phyloP scores from a whole-genome alignment of 2,888 invertebrate genomes.

The Tipula confusa region DNA sequence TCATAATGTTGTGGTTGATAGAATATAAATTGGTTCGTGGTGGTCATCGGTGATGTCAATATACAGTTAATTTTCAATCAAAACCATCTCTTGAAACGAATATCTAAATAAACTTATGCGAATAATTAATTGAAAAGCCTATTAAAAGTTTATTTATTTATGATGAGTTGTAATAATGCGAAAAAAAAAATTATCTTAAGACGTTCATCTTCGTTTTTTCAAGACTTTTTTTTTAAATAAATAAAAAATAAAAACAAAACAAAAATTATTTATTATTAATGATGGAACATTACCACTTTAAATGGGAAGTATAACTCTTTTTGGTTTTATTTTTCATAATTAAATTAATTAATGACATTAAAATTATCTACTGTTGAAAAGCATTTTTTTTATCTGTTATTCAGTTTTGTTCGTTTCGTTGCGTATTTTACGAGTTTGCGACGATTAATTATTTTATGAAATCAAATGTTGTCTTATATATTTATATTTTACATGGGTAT shows the following conservation, averaged over 20 bases:
- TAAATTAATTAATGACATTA: slow-evolving; percentile 3
- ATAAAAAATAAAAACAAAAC: neutral
- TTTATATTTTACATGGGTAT: neutral
- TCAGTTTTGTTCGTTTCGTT: neutral
- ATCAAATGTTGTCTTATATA: neutral
- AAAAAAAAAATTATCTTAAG: neutral
- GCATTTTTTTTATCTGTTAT: neutral
- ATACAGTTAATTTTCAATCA: neutral
- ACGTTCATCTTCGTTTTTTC: neutral
- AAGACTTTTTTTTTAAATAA: neutral
- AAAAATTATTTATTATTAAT: neutral
- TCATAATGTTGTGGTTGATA: neutral
- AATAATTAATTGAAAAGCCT: neutral
- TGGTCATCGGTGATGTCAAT: neutral
- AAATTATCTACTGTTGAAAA: slow-evolving; percentile 25
- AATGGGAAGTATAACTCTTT: neutral
- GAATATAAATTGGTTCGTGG: neutral
- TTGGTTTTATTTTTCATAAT: neutral
- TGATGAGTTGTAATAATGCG: neutral
- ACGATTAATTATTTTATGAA: neutral
- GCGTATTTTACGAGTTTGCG: neutral
- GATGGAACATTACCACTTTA: neutral
- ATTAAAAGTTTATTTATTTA: neutral
- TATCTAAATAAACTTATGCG: neutral
- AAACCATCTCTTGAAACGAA: neutral